A percentile compares a stretch with the other conserved stretches of the same genome.
Evolutionary conservation across 2,113 vertebrate species (phyloP).

Genomic region (Rhynchomys soricoides): DNA sequence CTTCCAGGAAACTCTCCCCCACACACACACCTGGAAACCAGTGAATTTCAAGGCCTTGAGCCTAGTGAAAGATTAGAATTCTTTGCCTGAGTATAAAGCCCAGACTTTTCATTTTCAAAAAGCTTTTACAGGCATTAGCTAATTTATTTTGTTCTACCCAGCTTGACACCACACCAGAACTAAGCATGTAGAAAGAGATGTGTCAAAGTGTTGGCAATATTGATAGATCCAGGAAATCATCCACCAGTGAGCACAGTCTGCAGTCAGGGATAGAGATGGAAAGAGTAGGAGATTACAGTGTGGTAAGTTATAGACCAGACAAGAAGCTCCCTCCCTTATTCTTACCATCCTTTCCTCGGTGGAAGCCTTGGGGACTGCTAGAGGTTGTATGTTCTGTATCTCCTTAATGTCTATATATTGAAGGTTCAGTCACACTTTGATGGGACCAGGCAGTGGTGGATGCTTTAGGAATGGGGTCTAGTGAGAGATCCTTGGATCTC

Average conservation of each 20-base stretch:
- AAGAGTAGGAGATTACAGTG: background rate
- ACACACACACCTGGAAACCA: background rate
- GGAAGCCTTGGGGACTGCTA: background rate
- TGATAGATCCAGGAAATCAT: constrained; percentile 9
- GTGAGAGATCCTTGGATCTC: background rate
- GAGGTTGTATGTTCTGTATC: too few species aligned
- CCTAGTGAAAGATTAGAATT: background rate
- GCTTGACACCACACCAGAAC: constrained; percentile 32
- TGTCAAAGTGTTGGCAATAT: constrained; percentile 42
- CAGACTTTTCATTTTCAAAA: background rate
- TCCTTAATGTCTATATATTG: background rate
- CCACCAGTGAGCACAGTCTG: background rate
- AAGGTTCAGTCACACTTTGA: too few species aligned
- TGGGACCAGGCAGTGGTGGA: too few species aligned
- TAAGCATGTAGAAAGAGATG: background rate
- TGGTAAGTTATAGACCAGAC: background rate
- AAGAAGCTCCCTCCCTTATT: background rate
- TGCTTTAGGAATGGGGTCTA: background rate
- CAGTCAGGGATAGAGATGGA: background rate
- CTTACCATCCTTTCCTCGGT: background rate
- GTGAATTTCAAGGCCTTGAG: background rate
- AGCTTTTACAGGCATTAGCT: constrained; percentile 38
- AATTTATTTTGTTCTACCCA: constrained; percentile 61
- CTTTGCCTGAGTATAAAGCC: background rate
- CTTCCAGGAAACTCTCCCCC: too few species aligned